phyloP scores from a whole-genome alignment of 2,797 vertebrate species.

The Tokudaia tokunoshimensis region DNA sequence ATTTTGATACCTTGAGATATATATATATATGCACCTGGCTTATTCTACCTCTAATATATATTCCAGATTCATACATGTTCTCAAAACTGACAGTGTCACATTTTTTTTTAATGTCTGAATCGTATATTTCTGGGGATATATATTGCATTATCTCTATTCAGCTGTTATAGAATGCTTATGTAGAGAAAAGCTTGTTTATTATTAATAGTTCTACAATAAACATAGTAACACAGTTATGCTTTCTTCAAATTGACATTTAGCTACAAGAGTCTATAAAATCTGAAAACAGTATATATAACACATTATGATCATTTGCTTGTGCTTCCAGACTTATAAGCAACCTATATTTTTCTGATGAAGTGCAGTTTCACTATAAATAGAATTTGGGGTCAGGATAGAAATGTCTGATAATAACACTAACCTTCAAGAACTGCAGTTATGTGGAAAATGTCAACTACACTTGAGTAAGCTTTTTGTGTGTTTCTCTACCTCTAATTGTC shows the following conservation, averaged over 20 bases:
- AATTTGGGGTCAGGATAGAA: not conserved
- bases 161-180: not conserved
- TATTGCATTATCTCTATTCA: not conserved
- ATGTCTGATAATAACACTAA: slow-evolving; percentile 76
- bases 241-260: slow-evolving; percentile 58
- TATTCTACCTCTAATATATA: not conserved
- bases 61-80: not conserved
- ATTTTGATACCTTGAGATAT: not conserved
- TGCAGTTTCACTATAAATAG: slow-evolving; percentile 58
- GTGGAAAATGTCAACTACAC: slow-evolving; percentile 66
- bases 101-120: not conserved
- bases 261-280: not conserved
- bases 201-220: not conserved
- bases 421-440: slow-evolving; percentile 32
- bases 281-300: not conserved
- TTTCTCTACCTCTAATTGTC: slow-evolving; percentile 55
- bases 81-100: not conserved
- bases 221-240: not conserved
- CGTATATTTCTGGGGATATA: not conserved
- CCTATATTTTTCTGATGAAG: slow-evolving; percentile 58
- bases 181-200: not conserved
- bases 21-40: not conserved
- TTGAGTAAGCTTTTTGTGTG: not conserved
- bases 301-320: not conserved
- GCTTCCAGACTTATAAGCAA: not conserved